Conservation (phyloP, 2,797 vertebrate genomes). For the Lacerta bilineata region DNA sequence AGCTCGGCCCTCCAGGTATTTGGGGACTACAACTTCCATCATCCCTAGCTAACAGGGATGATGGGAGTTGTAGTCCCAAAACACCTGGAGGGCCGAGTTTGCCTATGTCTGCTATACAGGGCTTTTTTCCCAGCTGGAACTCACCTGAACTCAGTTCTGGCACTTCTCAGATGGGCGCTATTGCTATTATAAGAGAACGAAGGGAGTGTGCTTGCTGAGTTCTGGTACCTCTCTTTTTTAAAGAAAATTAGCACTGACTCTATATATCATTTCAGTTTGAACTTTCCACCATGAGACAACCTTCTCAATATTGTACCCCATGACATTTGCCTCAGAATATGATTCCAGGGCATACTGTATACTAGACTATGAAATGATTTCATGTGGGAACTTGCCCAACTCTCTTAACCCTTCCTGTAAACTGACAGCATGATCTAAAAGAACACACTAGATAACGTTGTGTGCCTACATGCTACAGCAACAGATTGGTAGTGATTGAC, state of each 20-base stretch:
- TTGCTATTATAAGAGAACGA: too few species aligned
- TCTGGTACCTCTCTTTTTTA: too few species aligned
- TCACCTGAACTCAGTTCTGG: too few species aligned
- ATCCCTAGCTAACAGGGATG: too few species aligned
- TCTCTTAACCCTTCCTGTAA: neutral
- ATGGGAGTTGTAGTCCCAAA: too few species aligned
- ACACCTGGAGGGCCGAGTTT: too few species aligned
- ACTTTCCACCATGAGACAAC: neutral
- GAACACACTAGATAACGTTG: neutral
- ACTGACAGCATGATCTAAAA: neutral
- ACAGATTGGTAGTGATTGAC: neutral
- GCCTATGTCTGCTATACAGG: too few species aligned
- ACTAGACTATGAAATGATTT: neutral
- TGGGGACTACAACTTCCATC: too few species aligned
- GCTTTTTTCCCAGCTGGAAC: too few species aligned
- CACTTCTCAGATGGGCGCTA: too few species aligned
- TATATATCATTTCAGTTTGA: neutral
- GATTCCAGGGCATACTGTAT: neutral
- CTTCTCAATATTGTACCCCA: neutral
- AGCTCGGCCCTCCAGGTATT: too few species aligned
- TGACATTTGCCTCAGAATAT: neutral
- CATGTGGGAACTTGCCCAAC: neutral
- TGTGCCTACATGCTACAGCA: neutral
- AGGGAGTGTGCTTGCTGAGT: too few species aligned
- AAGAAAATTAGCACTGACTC: neutral